Evolutionary conservation across 2,797 vertebrate species (phyloP), one percentile per base, ranked within the genome.

Genomic region (Philypnodon macrostomus): DNA sequence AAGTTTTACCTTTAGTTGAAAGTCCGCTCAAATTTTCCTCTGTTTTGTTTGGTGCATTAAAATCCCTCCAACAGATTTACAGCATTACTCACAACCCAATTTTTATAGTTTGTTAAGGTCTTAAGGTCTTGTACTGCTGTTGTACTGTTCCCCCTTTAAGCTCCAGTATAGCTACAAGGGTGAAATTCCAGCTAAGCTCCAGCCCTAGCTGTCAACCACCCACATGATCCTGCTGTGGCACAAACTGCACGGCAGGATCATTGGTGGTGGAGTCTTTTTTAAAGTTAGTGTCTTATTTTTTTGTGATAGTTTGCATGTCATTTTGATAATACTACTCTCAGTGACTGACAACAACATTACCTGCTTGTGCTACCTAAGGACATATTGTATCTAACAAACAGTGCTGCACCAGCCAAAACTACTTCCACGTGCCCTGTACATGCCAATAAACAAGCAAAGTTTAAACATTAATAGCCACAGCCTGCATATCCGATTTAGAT

Each of bases 401-500:
- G 26, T 26, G 45, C 46, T 57, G 29, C 17, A 3, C 67, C 60
- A 72, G 50, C 33, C 62, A 51, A 24, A 59, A 47, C 61, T 67
- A 23, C 54, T 55, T 60, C 67, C 53, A 36, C 47, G 58, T 75
- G 61, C 39, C 50, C 55, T 23, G 41, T 73, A 75, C 76, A 55
- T 55, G 27, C 39, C 26, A 21, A 56, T 36, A 58, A 75, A 68
- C 47, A 78, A 65, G 75, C 69, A 55, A 39, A n/a, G 31, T 35
- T 50, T 24, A 50, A 55, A 58, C 42, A 58, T 63, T 56, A 65
- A 70, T 79, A n/a, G n/a, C n/a, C n/a, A n/a, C 79, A 15, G 39
- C 39, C 80, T 61, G 56, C 74, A 66, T 39, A 59, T 51, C 53
- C 74, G 66, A 67, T 82, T 82, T 62, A 68, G 63, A 66, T 63